Base-by-base conservation (phyloP, 2,888 invertebrate species). In the Iselma pallidipennis region DNA sequence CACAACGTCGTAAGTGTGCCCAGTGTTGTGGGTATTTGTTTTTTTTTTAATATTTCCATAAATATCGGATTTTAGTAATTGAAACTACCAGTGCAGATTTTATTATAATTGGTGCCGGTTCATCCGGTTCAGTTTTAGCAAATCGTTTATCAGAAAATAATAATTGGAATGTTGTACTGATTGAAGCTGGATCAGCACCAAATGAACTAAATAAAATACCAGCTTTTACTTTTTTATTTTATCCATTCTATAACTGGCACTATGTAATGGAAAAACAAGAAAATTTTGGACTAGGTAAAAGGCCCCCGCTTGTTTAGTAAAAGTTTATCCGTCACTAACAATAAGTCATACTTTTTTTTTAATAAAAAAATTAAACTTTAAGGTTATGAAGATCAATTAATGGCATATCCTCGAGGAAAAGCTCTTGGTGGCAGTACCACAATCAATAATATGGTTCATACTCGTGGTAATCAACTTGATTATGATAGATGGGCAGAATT, bases 361-460 rank as follows among this genome's bases (percentile, higher is more conserved):
- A 4, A 79, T 79, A 61, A 78, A 79, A 50, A 50, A 63, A 45
- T 55, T 55, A 4, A 28, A 58, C 5, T n/a, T 58, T 16, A 14
- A 19, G 63, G 57, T 21, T 70, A 85, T 78, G 77, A 76, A 23
- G 80, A 55, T 14, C 14, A 68, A 16, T 55, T 62, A 49, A 67
- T 72, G 59, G 55, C 63, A 37, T 85, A 84, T 83, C 87, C 88
- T 0, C 80, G 86, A 4, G 88, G 88, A 19, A 87, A 83, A 74
- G 82, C 84, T 0, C 74, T 88, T 0, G 88, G 88, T 0, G 88
- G 88, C 2, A 83, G 85, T 0, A 85, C 86, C 60, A 84, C 86
- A 49, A 84, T 89, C 33, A 88, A 89, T 74, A 87, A 85, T 70
- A 88, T 88, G 88, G 86, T 91, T 64, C 92, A 92, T 78, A 88